Conservation (phyloP, 2,888 invertebrate species). For the Adelphocoris suturalis region DNA sequence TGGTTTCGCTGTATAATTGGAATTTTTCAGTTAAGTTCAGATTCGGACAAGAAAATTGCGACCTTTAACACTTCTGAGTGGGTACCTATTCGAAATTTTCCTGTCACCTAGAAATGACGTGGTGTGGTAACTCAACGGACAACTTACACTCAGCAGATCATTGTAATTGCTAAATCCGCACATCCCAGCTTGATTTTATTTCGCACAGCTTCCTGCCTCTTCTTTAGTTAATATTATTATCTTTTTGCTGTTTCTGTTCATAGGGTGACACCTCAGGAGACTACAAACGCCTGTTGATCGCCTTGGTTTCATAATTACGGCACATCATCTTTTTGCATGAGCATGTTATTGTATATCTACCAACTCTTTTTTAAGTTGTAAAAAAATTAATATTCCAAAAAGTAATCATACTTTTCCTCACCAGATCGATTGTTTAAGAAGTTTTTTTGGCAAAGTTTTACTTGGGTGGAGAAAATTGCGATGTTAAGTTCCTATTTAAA, state of each 20-base stretch:
- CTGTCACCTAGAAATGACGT: no score
- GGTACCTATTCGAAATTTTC: no score
- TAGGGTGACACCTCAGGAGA: slow-evolving; percentile 79
- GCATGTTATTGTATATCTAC: slow-evolving; percentile 67
- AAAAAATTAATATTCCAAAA: slow-evolving; percentile 55
- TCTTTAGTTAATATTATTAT: slow-evolving; percentile 54
- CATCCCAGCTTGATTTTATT: not conserved
- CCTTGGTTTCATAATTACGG: slow-evolving; percentile 76
- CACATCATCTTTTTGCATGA: slow-evolving; percentile 74
- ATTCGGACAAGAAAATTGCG: no score
- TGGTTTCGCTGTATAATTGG: no score
- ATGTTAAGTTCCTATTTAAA: slow-evolving; percentile 31
- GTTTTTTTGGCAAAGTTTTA: not conserved
- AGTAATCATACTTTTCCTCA: not conserved
- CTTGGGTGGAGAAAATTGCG: not conserved
- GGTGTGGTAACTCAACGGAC: no score
- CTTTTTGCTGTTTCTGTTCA: slow-evolving; percentile 74
- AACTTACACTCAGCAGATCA: no score
- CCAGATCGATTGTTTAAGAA: no score
- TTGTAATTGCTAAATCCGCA: no score
- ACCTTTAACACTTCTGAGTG: no score
- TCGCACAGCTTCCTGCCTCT: slow-evolving; percentile 45
- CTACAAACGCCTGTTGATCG: slow-evolving; percentile 79
- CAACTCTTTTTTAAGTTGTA: slow-evolving; percentile 72
- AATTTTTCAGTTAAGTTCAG: no score